Conservation (phyloP, 2,113 vertebrate genomes). For the Dasyurus viverrinus region DNA sequence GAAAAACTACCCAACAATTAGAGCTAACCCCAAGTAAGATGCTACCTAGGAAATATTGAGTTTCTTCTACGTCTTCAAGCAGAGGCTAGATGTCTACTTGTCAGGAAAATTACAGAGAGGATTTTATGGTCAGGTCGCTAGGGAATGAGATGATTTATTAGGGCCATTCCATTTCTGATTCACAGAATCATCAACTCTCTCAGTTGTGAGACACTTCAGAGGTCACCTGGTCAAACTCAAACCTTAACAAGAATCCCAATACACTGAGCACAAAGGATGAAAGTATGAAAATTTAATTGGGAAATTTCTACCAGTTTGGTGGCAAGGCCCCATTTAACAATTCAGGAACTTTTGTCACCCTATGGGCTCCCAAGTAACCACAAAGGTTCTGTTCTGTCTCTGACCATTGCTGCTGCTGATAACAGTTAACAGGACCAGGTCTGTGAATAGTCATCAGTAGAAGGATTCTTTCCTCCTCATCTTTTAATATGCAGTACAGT, state of each 20-base stretch:
- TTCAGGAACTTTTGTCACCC: not conserved
- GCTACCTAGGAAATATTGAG: not conserved
- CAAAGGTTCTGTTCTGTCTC: not conserved
- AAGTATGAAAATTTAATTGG: not conserved
- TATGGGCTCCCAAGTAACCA: not conserved
- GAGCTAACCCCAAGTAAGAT: not conserved
- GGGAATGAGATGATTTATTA: not conserved
- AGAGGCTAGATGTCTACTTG: not conserved
- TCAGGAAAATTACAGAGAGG: not conserved
- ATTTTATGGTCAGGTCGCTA: not conserved
- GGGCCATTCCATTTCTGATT: not conserved
- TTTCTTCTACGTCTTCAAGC: not conserved
- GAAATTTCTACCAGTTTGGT: not conserved
- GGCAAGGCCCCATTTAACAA: not conserved
- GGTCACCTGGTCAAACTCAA: not conserved
- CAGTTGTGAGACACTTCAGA: not conserved
- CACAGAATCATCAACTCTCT: not conserved
- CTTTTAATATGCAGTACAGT: not conserved
- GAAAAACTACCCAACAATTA: not conserved
- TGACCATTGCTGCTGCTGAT: not conserved
- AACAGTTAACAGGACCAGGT: not conserved
- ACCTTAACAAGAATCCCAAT: not conserved
- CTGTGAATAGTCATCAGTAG: not conserved
- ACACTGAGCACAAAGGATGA: not conserved
- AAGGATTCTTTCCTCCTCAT: not conserved